Conservation (phyloP, 2,113 vertebrate genomes). For the Halcyon malimbica region DNA sequence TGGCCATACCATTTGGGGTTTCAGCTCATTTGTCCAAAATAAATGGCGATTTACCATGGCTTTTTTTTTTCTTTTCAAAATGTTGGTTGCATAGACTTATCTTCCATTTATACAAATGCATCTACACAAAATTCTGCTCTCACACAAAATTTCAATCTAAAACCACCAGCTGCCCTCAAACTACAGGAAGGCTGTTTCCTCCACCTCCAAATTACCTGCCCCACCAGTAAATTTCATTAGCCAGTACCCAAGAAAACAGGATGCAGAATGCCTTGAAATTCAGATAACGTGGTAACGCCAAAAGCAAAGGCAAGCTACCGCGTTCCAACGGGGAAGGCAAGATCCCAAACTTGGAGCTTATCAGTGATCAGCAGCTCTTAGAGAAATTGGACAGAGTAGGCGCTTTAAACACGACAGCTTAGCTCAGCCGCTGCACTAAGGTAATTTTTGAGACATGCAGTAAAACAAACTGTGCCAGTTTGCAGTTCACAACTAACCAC, state of each 20-base stretch:
- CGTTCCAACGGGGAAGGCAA: accelerated
- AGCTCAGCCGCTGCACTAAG: neutral
- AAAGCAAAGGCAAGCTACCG: neutral
- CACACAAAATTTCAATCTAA: neutral
- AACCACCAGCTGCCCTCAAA: neutral
- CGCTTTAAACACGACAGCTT: neutral
- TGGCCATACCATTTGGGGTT: neutral
- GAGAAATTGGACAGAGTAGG: neutral
- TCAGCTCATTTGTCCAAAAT: neutral
- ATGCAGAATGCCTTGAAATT: neutral
- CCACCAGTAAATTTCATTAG: neutral
- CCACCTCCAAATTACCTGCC: neutral
- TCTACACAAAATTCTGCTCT: neutral
- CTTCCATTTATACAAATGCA: neutral
- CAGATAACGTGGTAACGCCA: neutral
- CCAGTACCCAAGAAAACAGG: neutral
- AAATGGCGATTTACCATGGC: neutral
- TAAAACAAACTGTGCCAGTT: neutral
- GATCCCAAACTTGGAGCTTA: neutral
- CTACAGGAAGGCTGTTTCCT: neutral
- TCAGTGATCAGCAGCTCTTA: neutral
- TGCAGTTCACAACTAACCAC: neutral
- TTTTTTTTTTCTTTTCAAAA: neutral
- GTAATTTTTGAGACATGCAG: neutral
- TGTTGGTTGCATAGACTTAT: neutral